These are phyloP conservation scores for Zalophus californianus DNA, from an alignment of 2,797 vertebrate genomes.

Conservation along the genomic window DNA sequence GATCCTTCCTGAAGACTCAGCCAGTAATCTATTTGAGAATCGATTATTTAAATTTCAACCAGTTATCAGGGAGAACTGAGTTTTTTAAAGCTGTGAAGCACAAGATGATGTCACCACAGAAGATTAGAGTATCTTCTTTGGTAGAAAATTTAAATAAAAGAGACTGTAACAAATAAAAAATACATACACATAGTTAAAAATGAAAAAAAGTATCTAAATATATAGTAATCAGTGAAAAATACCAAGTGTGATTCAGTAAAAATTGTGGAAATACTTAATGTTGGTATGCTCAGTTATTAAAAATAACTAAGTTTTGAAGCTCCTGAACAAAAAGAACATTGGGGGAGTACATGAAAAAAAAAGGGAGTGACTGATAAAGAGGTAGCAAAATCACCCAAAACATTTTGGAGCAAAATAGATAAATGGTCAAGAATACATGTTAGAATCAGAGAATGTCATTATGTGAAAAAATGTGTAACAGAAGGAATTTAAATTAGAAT, in stretches of 20 bases:
- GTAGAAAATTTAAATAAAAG: background rate
- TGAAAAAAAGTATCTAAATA: background rate
- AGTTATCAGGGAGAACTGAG: background rate
- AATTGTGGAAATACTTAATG: background rate
- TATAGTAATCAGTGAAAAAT: background rate
- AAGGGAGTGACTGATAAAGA: background rate
- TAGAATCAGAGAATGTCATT: background rate
- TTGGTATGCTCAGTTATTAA: background rate
- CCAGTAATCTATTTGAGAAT: background rate
- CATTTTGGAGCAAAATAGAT: background rate
- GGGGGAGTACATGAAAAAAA: background rate
- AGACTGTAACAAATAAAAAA: background rate
- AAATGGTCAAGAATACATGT: background rate
- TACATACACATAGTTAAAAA: background rate
- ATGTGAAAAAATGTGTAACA: background rate
- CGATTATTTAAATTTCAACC: background rate
- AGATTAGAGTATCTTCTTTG: background rate
- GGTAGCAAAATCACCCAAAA: background rate
- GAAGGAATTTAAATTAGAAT: background rate
- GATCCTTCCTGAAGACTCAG: background rate
- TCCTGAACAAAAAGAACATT: background rate
- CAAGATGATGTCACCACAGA: background rate
- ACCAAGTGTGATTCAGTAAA: background rate
- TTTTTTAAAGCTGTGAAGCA: background rate
- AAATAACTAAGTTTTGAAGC: background rate